phyloP scores from a whole-genome alignment of 2,888 invertebrate genomes.

The Lasioglossum calceatum region DNA sequence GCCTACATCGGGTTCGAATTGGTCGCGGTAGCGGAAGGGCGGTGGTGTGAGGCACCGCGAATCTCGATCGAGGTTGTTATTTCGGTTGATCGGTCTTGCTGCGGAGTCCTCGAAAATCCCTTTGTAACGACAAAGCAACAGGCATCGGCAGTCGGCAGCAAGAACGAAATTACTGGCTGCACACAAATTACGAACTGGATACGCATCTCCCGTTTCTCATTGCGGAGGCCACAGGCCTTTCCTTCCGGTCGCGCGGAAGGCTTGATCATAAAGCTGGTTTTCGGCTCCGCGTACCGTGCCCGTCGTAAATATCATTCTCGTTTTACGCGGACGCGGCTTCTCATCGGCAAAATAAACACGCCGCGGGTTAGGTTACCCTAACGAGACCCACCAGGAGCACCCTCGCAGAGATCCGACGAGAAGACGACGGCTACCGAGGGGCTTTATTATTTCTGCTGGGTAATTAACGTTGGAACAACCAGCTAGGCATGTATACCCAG shows the following conservation, averaged over 20 bases:
- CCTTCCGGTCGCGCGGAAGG: slow-evolving; percentile 40
- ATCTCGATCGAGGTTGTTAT: slow-evolving; percentile 1
- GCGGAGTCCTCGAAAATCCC: slow-evolving; percentile 6
- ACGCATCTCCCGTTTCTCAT: slow-evolving; percentile 64
- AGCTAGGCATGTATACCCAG: background rate
- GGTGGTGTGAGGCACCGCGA: background rate
- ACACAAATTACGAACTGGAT: slow-evolving; percentile 71
- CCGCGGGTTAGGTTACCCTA: slow-evolving; percentile 67
- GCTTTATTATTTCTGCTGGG: slow-evolving; percentile 62
- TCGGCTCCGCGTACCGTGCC: slow-evolving; percentile 52
- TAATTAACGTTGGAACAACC: slow-evolving; percentile 51
- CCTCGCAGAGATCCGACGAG: slow-evolving; percentile 23
- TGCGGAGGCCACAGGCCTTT: slow-evolving; percentile 22
- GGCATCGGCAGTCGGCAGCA: slow-evolving; percentile 50
- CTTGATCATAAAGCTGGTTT: slow-evolving; percentile 73
- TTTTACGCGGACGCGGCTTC: slow-evolving; percentile 72
- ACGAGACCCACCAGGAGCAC: slow-evolving; percentile 50
- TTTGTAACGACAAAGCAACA: slow-evolving; percentile 48
- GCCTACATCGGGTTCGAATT: background rate
- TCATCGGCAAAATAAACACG: slow-evolving; percentile 72
- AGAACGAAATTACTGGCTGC: slow-evolving; percentile 68
- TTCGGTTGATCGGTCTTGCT: background rate
- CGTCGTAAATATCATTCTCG: slow-evolving; percentile 71
- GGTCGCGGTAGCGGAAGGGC: background rate
- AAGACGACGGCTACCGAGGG: slow-evolving; percentile 50